Percentiles rank a stretch among this genome's conserved stretches.
Conservation (phyloP, 2,113 vertebrate species). For the Lethenteron reissneri region DNA sequence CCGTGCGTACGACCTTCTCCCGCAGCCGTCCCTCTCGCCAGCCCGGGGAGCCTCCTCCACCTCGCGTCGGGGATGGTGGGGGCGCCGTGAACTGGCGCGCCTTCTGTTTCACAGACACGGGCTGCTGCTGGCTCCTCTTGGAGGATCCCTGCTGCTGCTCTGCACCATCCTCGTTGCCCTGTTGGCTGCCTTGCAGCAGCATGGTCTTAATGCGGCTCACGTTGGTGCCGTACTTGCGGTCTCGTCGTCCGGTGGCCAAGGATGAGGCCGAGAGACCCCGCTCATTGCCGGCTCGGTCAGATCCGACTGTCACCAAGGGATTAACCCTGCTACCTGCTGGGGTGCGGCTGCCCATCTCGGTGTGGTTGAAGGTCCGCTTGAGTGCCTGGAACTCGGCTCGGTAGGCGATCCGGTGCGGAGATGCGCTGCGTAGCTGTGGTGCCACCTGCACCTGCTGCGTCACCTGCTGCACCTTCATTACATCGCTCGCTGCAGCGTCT, state of each 20-base stretch:
- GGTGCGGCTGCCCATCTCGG: not conserved
- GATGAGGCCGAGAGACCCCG: not conserved
- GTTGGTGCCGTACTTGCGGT: conserved; percentile 75
- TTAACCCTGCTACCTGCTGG: no score
- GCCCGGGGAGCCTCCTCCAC: not conserved
- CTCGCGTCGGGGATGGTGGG: not conserved
- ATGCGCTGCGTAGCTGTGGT: conserved; percentile 57
- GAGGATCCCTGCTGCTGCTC: not conserved
- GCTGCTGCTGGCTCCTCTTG: not conserved
- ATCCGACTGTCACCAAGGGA: no score
- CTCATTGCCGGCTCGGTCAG: no score
- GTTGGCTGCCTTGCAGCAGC: conserved; percentile 84
- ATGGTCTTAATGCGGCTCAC: conserved; percentile 97
- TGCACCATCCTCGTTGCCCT: conserved; percentile 1
- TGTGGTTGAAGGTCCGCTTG: conserved; percentile 66
- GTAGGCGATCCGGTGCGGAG: conserved; percentile 91
- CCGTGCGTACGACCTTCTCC: not conserved
- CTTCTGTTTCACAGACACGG: not conserved
- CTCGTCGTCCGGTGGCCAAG: conserved; percentile 27
- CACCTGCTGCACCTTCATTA: no score
- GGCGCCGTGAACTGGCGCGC: conserved; percentile 1
- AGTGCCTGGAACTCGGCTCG: conserved; percentile 88
- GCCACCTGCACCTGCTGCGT: no score
- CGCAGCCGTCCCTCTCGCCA: not conserved
- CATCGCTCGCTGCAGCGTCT: no score